Evolutionary conservation across 2,113 vertebrate genomes (phyloP).

Genomic region (Gymnorhina tibicen): DNA sequence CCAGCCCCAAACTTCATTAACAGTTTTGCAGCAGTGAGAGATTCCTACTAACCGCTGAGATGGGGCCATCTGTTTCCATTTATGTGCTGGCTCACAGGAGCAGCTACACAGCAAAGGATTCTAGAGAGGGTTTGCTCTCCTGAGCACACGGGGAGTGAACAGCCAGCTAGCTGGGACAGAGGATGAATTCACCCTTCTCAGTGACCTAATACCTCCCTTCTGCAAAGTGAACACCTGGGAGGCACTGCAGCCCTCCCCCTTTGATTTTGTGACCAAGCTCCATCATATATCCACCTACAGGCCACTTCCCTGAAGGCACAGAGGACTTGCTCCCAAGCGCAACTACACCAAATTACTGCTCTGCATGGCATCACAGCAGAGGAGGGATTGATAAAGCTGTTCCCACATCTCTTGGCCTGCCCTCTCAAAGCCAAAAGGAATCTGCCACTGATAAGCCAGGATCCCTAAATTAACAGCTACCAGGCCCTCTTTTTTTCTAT

Average conservation of each 20-base stretch:
- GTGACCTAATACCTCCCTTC: background rate
- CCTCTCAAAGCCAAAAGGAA: background rate
- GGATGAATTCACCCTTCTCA: background rate
- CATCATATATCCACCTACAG: background rate
- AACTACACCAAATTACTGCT: background rate
- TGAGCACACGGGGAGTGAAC: background rate
- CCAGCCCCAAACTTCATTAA: background rate
- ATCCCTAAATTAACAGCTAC: background rate
- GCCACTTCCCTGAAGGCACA: background rate
- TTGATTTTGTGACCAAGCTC: background rate
- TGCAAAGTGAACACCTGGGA: background rate
- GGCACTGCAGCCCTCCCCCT: background rate
- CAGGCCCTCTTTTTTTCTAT: background rate
- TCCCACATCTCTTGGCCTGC: background rate
- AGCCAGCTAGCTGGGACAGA: background rate
- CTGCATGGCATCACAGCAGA: background rate
- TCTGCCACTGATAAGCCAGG: background rate
- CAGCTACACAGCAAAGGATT: background rate
- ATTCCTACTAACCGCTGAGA: background rate
- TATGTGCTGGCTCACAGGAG: background rate
- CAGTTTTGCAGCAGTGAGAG: slow-evolving; percentile 5
- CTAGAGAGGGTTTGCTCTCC: background rate
- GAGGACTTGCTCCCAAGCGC: background rate
- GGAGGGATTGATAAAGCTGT: background rate
- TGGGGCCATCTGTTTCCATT: slow-evolving; percentile 28